A percentile compares a stretch with the other conserved stretches of the same genome.
phyloP scores from a whole-genome alignment of 2,113 vertebrate species.

The Rutilus rutilus region DNA sequence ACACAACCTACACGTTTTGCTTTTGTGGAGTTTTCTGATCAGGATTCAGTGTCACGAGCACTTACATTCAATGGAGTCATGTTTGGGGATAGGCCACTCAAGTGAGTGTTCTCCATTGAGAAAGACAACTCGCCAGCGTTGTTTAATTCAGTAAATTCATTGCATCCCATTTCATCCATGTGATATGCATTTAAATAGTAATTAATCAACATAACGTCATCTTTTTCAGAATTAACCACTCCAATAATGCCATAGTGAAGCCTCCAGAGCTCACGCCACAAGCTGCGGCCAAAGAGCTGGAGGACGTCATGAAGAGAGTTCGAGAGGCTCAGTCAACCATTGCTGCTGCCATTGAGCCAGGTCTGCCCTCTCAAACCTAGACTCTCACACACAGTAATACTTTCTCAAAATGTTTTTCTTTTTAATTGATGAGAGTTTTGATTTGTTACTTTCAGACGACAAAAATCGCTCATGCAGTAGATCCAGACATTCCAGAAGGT shows the following conservation, averaged over 20 bases:
- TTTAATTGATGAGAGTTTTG: not conserved
- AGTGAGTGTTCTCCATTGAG: constrained; percentile 76
- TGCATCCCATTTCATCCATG: not conserved
- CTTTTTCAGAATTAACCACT: constrained; percentile 92
- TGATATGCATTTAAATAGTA: not conserved
- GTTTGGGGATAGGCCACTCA: constrained; percentile 95
- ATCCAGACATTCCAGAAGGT: constrained; percentile 76
- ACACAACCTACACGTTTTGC: constrained; percentile 95
- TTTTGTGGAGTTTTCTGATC: constrained; percentile 95
- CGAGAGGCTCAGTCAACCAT: constrained; percentile 94
- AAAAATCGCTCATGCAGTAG: constrained; percentile 79
- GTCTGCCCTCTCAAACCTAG: constrained; percentile 61
- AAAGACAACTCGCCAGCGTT: not conserved
- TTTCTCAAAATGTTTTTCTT: not conserved
- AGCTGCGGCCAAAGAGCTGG: constrained; percentile 94
- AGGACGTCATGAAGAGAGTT: constrained; percentile 96
- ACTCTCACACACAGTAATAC: not conserved
- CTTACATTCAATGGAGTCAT: constrained; percentile 97
- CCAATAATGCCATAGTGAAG: constrained; percentile 98
- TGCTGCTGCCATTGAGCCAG: constrained; percentile 94
- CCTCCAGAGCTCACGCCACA: constrained; percentile 96
- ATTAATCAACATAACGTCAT: not conserved
- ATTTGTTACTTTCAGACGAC: constrained; percentile 64
- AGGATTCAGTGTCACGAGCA: constrained; percentile 91
- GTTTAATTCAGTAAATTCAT: not conserved